A percentile compares a stretch with the other conserved stretches of the same genome.
Evolutionary conservation across 2,113 vertebrate species (phyloP).

Genomic region (Ivindomyrus marchei): DNA sequence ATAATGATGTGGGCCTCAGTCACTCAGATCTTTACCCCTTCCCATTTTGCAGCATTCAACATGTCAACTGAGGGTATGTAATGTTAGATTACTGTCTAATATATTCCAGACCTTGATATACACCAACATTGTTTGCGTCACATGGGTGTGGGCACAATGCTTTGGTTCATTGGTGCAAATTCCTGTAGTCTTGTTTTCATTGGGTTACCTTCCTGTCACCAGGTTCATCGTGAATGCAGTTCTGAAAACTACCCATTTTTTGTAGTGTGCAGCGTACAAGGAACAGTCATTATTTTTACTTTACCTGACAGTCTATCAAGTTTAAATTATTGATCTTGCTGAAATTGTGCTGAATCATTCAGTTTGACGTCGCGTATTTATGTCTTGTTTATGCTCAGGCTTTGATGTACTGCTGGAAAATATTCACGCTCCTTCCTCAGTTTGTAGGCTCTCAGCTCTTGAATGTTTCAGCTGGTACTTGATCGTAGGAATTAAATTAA

Average conservation of each 20-base stretch:
- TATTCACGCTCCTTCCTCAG: background rate
- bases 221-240: background rate
- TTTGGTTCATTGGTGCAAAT: background rate
- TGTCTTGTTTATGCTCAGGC: background rate
- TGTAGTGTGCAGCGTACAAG: background rate
- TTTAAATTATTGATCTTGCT: background rate
- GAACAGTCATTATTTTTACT: background rate
- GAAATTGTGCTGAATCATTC: conserved; percentile 1
- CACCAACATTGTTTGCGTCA: background rate
- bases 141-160: background rate
- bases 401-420: background rate
- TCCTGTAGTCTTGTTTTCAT: background rate
- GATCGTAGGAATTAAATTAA: background rate
- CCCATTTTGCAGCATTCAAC: background rate
- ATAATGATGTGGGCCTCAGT: background rate
- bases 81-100: background rate
- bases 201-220: background rate
- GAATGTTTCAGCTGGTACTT: background rate
- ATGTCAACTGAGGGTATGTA: background rate
- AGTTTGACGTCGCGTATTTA: background rate
- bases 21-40: background rate
- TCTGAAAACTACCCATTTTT: background rate
- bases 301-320: background rate
- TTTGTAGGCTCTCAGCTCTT: background rate
- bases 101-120: background rate